Base-by-base conservation (phyloP, 2,797 vertebrate genomes). In the Buphagus erythrorhynchus region DNA sequence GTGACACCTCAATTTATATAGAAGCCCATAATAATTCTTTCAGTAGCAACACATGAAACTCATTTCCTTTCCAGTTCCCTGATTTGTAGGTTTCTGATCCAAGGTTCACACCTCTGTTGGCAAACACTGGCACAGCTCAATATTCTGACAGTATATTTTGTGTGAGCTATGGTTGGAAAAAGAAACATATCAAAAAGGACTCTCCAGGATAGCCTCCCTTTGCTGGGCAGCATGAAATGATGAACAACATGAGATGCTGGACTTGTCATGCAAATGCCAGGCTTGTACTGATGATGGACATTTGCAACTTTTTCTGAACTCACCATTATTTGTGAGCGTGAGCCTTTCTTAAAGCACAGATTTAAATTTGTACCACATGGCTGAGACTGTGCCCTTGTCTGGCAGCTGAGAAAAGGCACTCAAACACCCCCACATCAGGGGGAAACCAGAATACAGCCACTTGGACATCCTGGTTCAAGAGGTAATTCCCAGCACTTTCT, bases 401-500 rank as follows among this genome's bases (percentile, higher is more conserved):
- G 28, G 28, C 28, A 52, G 46, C 28, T 69, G 72, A 73, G 48
- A 69, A 92, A 90, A 67, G 22, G 7, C 43, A 59, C 17, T n/a
- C 80, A 81, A 29, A 19, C 2, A 10, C n/a, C 31, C 13, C 26
- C 40, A 13, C 55, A 78, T 79, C 81, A 0, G 93, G 86, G 25
- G 79, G 84, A 78, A 98, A 97, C 7, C 3, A 66, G 74, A 97
- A 98, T 24, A 67, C 14, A 49, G 93, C 87, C 36, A 94, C 31
- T 15, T 74, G 48, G 42, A 97, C 7, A 3, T 98, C 96, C 92
- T 98, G 96, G 54, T 97, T 97, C 36, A 98, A 97, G 22, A 92
- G 82, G 49, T 88, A 86, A 42, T 87, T 74, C 49, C 97, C 97
- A 77, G 92, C 95, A 9, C 62, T 79, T 46, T 97, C 73, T 76